Base-by-base conservation (phyloP, 2,888 invertebrate species). In the Plagodis pulveraria region DNA sequence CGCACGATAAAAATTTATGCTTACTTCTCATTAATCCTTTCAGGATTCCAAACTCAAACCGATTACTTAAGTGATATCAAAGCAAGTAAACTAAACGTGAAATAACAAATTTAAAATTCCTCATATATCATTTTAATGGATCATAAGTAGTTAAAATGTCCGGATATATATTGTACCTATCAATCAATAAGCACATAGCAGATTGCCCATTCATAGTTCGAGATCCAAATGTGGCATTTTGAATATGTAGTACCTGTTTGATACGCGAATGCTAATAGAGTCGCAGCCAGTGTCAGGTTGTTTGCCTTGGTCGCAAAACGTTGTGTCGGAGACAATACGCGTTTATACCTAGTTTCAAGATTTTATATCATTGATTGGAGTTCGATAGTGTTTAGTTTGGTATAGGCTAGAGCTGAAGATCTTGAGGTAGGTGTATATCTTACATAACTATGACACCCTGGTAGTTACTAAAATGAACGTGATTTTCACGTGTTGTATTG, bases 241-340 rank as follows among this genome's bases (percentile, higher is more conserved):
- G 70, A 72, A 75, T 72, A 67, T 58, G 58, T 61, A 60, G 58
- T 61, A 60, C 65, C 69, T 69, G 67, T 63, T 66, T 72, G 71
- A 72, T 71, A 48, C 62, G 48, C 51, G 58, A 61, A 63, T 68
- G 63, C 61, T 64, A 63, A 66, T 60, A 57, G 57, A 62, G 59
- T 38, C 59, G 46, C 61, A 47, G 73, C 69, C 69, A 74, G 76
- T 74, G 64, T 70, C 65, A 69, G 70, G 72, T 72, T 52, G 77
- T 54, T 73, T 76, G 71, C 81, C 83, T 80, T 81, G 78, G 69
- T 67, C 62, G 57, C 64, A 65, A 65, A 68, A 65, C 63, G 72
- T 78, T 77, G 76, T 67, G 67, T 74, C 66, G 63, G 63, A 67
- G 57, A 64, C 63, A 61, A 66, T 57, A 64, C 48, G 50, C 32